Percentiles rank a stretch among this genome's conserved stretches.
Conservation (phyloP, 2,888 invertebrate species). For the Balanococcus diminutus region DNA sequence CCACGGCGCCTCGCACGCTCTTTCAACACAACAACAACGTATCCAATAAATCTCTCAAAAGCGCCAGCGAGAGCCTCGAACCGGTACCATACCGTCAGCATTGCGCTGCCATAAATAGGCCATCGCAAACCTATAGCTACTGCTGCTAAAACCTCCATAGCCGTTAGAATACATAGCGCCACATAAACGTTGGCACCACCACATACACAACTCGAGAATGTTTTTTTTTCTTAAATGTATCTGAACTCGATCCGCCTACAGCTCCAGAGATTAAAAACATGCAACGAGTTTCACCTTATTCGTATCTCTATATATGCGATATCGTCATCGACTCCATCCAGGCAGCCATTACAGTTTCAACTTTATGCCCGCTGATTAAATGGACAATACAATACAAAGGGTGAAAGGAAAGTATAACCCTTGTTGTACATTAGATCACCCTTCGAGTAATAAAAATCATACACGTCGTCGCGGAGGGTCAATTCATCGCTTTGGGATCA, state of each 20-base stretch:
- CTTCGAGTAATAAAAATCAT: background rate
- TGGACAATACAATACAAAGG: background rate
- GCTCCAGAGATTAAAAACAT: background rate
- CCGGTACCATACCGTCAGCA: background rate
- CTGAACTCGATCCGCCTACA: slow-evolving; percentile 4
- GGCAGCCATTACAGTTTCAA: background rate
- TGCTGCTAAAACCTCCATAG: background rate
- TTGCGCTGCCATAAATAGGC: background rate
- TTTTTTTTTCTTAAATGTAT: background rate
- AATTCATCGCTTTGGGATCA: background rate
- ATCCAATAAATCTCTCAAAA: background rate
- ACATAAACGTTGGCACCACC: background rate
- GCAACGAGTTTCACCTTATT: slow-evolving; percentile 1
- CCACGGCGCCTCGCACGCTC: background rate
- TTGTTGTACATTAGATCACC: background rate
- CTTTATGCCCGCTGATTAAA: no score
- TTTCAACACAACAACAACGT: background rate
- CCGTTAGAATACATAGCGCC: background rate
- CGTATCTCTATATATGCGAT: background rate
- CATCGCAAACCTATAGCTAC: background rate
- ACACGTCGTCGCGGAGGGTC: background rate
- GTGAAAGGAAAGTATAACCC: background rate
- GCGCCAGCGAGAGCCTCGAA: background rate
- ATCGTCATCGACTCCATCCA: background rate
- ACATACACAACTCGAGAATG: background rate